Evolutionary conservation across 2,888 invertebrate species (phyloP).

Genomic region (Calameuta filiformis): DNA sequence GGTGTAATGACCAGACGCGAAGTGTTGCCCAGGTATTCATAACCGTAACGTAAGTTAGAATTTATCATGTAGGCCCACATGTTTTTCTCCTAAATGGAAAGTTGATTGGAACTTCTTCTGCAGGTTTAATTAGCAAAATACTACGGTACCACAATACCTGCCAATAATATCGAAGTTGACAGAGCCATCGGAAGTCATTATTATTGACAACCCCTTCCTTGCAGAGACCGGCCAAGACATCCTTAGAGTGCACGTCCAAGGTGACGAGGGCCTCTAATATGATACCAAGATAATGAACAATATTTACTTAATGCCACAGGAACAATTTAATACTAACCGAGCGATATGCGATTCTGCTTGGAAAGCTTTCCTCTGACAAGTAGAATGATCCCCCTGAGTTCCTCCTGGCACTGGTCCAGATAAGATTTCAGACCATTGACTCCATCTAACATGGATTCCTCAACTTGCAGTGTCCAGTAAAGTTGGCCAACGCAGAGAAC

Average conservation of each 20-base stretch:
- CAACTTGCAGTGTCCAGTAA: conserved; percentile 91
- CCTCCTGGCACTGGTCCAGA: conserved; percentile 79
- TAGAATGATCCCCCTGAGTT: conserved; percentile 85
- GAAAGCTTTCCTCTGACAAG: conserved; percentile 87
- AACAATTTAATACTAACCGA: conserved; percentile 69
- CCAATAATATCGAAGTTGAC: conserved; percentile 89
- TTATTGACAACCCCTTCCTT: conserved; percentile 74
- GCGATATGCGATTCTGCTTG: conserved; percentile 87
- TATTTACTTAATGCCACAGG: neutral
- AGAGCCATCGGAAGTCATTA: conserved; percentile 92
- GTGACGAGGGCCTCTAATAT: conserved; percentile 85
- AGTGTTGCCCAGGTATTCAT: conserved; percentile 94
- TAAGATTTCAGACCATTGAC: conserved; percentile 72
- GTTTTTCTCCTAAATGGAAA: conserved; percentile 66
- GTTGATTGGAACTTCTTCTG: neutral
- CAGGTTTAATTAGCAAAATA: conserved; percentile 2
- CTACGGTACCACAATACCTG: conserved; percentile 72
- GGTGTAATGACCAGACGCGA: conserved; percentile 91
- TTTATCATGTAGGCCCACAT: conserved; percentile 90
- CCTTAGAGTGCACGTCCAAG: conserved; percentile 92
- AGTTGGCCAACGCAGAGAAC: conserved; percentile 87
- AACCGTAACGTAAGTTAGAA: conserved; percentile 88
- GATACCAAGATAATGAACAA: neutral
- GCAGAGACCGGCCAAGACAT: conserved; percentile 80
- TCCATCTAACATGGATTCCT: conserved; percentile 77